A percentile compares a stretch with the other conserved stretches of the same genome.
phyloP scores from a whole-genome alignment of 2,113 vertebrate species.

The Odocoileus virginianus region DNA sequence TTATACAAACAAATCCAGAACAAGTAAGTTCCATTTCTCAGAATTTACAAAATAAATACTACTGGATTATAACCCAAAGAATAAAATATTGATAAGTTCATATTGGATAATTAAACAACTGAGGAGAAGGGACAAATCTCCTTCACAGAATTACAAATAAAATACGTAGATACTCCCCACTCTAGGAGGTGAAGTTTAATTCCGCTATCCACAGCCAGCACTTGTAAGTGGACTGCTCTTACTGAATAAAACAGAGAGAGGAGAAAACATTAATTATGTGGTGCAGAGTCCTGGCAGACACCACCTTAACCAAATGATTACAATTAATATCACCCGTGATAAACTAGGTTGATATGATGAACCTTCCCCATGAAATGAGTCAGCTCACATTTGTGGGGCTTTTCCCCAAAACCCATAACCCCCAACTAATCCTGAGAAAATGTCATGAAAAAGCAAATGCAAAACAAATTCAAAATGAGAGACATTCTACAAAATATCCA shows the following conservation, averaged over 20 bases:
- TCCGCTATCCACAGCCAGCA: neutral
- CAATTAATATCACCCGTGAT: neutral
- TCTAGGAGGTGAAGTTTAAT: neutral
- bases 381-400: neutral
- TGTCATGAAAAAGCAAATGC: neutral
- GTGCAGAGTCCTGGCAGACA: neutral
- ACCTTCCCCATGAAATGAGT: neutral
- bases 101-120: neutral
- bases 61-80: neutral
- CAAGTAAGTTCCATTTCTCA: neutral
- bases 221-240: neutral
- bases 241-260: neutral
- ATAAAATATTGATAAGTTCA: neutral
- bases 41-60: neutral
- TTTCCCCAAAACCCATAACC: neutral
- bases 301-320: neutral
- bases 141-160: neutral
- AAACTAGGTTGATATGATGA: neutral
- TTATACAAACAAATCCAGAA: neutral
- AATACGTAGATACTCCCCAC: neutral
- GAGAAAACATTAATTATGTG: neutral
- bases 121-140: neutral
- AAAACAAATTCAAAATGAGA: neutral
- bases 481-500: neutral
- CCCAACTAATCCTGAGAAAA: neutral